Evolutionary conservation across 2,888 invertebrate species (phyloP).

Genomic region (Elmis aenea): DNA sequence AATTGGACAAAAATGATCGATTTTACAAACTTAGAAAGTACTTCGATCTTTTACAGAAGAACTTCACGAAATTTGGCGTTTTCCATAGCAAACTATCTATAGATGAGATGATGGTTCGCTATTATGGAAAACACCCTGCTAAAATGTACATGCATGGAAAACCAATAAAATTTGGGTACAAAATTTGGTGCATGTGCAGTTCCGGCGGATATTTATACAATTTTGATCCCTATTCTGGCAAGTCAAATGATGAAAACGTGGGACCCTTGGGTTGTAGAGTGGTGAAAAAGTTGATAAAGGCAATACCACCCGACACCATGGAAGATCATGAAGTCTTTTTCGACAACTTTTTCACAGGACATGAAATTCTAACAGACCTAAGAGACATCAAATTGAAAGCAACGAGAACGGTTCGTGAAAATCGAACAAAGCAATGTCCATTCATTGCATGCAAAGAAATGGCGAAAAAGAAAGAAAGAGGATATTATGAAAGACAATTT

Average conservation of each 20-base stretch:
- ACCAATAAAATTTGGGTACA: conserved; percentile 15
- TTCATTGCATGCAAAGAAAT: conserved; percentile 7
- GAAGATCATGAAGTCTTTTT: conserved; percentile 16
- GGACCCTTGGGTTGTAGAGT: conserved; percentile 8
- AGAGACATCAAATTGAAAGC: conserved; percentile 12
- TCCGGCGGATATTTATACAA: conserved; percentile 11
- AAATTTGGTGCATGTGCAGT: conserved; percentile 17
- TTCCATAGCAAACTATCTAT: conserved; percentile 3
- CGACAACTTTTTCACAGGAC: conserved; percentile 12
- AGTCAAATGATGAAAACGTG: conserved; percentile 7
- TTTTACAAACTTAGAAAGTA: conserved; percentile 3
- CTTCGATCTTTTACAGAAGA: too few species aligned
- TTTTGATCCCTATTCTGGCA: conserved; percentile 11
- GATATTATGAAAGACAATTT: conserved; percentile 15
- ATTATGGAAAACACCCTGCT: conserved; percentile 6
- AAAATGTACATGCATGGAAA: conserved; percentile 13
- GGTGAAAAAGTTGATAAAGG: conserved; percentile 6
- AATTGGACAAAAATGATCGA: conserved; percentile 3
- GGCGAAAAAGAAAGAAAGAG: conserved; percentile 13
- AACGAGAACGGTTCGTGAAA: conserved; percentile 12
- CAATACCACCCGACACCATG: conserved; percentile 10
- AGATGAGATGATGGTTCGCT: conserved; percentile 5
- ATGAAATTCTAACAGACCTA: conserved; percentile 8
- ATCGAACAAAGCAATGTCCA: conserved; percentile 10
- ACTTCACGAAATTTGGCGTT: conserved; percentile 4